Base-by-base conservation (phyloP, 2,797 vertebrate species). In the Benthosema pterotum region DNA sequence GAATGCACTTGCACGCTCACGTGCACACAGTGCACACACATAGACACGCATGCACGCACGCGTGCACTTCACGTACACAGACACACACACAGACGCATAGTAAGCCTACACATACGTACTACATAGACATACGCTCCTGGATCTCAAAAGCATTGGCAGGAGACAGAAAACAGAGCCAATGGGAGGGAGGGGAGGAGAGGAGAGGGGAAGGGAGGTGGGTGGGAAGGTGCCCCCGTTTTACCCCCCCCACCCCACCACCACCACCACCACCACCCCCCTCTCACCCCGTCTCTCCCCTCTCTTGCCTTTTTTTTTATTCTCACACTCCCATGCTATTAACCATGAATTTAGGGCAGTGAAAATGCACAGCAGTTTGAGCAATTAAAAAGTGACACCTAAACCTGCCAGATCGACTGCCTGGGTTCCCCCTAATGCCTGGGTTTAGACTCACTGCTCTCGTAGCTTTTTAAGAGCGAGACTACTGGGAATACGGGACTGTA, bases 321-420 rank as follows among this genome's bases (percentile, higher is more conserved):
- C 57, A 51, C 53, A 55, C 53, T 67, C 61, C 60, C 78, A 71
- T 62, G 54, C 67, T 72, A 52, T 43, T 67, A 78, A 79, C 50
- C 49, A 28, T 46, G 69, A 83, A 87, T 84, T 75, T 78, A 79
- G 81, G 86, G 71, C 85, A 80, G 76, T 76, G 69, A 76, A 81
- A 83, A 82, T 63, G 66, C 65, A 77, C 69, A 69, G 71, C 69
- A 71, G 79, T 75, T 69, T 60, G 72, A 73, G 74, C 78, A 79
- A 88, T 88, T 84, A 76, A 86, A 81, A 77, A 75, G 75, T 63
- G 76, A 69, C 72, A 88, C 72, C 73, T 78, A 77, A 83, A 83
- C 59, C 77, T 61, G 28, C 42, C 25, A 65, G 74, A 67, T 65
- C 52, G 64, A 71, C 69, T 69, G 63, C 14, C 28, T 49, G 59